phyloP scores from a whole-genome alignment of 2,888 invertebrate genomes.

The Ceraclea dissimilis region DNA sequence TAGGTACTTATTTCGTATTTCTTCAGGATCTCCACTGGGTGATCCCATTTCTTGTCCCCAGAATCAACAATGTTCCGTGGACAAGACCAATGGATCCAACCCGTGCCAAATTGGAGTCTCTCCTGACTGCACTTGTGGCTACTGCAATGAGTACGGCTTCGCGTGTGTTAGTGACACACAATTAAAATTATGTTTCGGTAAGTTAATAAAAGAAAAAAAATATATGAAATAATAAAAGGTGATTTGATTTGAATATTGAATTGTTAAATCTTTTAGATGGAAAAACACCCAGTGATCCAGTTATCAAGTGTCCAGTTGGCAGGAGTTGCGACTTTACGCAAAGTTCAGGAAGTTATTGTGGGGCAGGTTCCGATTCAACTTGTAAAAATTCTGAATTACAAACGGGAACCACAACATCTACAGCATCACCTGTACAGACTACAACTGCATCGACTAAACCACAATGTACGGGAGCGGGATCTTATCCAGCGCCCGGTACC shows the following conservation, averaged over 20 bases:
- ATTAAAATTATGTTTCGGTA: conserved; percentile 12
- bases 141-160: background rate
- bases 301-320: background rate
- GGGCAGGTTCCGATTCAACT: background rate
- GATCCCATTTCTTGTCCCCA: background rate
- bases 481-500: background rate
- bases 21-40: background rate
- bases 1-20: background rate
- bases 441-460: background rate
- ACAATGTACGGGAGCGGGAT: background rate
- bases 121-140: conserved; percentile 13
- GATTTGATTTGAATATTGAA: too few species aligned
- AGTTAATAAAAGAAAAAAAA: too few species aligned
- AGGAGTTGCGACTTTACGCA: background rate
- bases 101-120: background rate
- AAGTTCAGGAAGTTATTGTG: background rate
- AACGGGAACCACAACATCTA: background rate
- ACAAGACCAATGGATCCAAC: too few species aligned
- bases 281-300: background rate
- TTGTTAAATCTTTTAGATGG: too few species aligned
- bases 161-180: conserved; percentile 8
- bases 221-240: too few species aligned
- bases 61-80: background rate
- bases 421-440: background rate
- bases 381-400: background rate